Evolutionary conservation across 2,797 vertebrate genomes (phyloP).

Genomic region (Siniperca undulata): DNA sequence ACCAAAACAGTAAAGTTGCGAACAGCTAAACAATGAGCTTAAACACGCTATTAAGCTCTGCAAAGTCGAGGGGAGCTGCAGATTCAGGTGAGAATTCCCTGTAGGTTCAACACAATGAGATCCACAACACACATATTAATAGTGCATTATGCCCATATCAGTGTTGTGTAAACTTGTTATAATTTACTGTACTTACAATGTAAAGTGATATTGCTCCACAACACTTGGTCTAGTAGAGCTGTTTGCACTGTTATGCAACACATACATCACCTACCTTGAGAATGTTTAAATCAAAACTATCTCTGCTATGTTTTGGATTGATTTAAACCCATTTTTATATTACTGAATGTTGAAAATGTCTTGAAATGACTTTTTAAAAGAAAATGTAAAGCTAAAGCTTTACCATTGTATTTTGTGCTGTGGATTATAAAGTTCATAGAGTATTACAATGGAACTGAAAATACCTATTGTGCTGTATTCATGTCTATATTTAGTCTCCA

Average conservation of each 20-base stretch:
- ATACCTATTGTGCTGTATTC: background rate
- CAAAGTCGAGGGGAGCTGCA: no score
- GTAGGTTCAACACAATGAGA: background rate
- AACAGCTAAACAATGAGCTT: no score
- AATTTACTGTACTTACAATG: background rate
- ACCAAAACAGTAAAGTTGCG: background rate
- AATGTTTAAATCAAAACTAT: slow-evolving; percentile 1
- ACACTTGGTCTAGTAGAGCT: background rate
- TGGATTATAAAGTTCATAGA: slow-evolving; percentile 12
- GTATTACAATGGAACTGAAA: slow-evolving; percentile 10
- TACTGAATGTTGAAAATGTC: background rate
- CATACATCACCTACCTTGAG: background rate
- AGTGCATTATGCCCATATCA: no score
- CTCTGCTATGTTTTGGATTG: background rate
- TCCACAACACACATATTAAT: background rate
- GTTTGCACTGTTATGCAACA: background rate
- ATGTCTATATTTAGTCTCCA: slow-evolving; percentile 28
- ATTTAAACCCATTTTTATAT: background rate
- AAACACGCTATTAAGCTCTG: no score
- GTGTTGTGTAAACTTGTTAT: background rate
- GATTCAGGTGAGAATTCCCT: background rate
- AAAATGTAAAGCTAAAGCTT: background rate
- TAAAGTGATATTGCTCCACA: background rate
- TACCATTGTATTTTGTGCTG: background rate
- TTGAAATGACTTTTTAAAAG: background rate